phyloP scores from a whole-genome alignment of 2,888 invertebrate species.

The Heteromurus nitidus region DNA sequence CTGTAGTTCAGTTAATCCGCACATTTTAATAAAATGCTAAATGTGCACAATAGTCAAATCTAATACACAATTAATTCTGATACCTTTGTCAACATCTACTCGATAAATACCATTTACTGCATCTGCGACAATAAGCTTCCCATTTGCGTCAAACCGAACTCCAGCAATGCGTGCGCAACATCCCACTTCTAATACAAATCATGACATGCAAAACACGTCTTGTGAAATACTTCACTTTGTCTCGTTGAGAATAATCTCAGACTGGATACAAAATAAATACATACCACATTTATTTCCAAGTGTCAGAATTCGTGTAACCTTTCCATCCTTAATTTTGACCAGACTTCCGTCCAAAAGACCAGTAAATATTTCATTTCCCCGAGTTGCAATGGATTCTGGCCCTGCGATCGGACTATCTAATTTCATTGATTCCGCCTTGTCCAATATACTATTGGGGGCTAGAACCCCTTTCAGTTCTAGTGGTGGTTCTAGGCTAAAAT shows the following conservation, averaged over 20 bases:
- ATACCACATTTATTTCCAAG: constrained; percentile 62
- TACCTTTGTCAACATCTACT: constrained; percentile 85
- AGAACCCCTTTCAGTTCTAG: constrained; percentile 80
- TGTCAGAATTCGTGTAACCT: constrained; percentile 76
- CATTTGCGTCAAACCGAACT: constrained; percentile 83
- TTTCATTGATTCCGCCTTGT: constrained; percentile 82
- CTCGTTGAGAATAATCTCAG: too few species aligned
- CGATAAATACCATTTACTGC: constrained; percentile 91
- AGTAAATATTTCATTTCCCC: constrained; percentile 87
- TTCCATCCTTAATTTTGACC: constrained; percentile 83
- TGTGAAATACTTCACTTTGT: neutral
- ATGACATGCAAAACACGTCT: neutral
- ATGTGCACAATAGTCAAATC: neutral
- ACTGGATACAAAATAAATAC: too few species aligned
- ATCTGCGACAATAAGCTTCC: constrained; percentile 85
- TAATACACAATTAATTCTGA: constrained; percentile 69
- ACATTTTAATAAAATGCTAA: constrained; percentile 16
- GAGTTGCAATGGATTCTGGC: constrained; percentile 86
- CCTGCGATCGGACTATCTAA: constrained; percentile 82
- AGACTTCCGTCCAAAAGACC: constrained; percentile 85
- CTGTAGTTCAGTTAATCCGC: too few species aligned
- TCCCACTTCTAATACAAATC: neutral
- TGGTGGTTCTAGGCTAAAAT: constrained; percentile 70
- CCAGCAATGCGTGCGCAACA: constrained; percentile 90
- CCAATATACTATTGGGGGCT: constrained; percentile 81